Evolutionary conservation across 2,797 vertebrate genomes (phyloP).

Genomic region (Emys orbicularis): DNA sequence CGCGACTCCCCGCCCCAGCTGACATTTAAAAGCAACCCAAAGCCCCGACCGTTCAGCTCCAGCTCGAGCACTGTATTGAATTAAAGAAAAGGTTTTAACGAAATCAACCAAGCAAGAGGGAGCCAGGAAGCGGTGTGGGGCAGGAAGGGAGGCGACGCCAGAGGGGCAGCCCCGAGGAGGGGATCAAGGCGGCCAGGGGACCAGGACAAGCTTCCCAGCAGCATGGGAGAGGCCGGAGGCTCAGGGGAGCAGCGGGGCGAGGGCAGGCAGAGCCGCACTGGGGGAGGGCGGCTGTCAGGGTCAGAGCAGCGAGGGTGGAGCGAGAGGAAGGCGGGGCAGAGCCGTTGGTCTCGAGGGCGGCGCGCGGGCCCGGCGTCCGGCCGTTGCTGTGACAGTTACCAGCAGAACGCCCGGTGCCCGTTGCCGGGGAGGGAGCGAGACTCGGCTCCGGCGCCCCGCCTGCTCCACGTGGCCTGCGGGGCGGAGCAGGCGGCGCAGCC

Average conservation of each 20-base stretch:
- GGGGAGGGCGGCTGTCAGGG: neutral
- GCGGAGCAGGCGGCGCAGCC: neutral
- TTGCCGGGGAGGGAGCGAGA: neutral
- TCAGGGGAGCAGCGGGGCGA: no score
- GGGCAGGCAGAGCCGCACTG: neutral
- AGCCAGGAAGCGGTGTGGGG: no score
- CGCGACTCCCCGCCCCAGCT: neutral
- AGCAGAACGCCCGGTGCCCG: neutral
- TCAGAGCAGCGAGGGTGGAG: neutral
- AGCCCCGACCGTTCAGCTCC: neutral
- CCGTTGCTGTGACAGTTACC: constrained; percentile 63
- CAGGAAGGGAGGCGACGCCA: neutral
- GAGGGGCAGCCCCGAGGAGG: neutral
- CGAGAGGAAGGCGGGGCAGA: neutral
- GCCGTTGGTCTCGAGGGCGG: neutral
- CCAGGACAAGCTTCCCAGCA: no score
- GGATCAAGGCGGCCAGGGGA: neutral
- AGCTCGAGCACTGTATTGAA: neutral
- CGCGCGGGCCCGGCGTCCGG: constrained; percentile 32
- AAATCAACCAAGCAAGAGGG: neutral
- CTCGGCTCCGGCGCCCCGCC: constrained; percentile 36
- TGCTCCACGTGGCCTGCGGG: constrained; percentile 24
- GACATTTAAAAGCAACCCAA: neutral
- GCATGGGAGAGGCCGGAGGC: rapidly evolving
- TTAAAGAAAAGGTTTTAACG: neutral